A percentile compares a stretch with the other conserved stretches of the same genome.
These are phyloP conservation scores for Aselliscus stoliczkanus DNA, from an alignment of 2,797 vertebrate genomes.

Conservation along the genomic window DNA sequence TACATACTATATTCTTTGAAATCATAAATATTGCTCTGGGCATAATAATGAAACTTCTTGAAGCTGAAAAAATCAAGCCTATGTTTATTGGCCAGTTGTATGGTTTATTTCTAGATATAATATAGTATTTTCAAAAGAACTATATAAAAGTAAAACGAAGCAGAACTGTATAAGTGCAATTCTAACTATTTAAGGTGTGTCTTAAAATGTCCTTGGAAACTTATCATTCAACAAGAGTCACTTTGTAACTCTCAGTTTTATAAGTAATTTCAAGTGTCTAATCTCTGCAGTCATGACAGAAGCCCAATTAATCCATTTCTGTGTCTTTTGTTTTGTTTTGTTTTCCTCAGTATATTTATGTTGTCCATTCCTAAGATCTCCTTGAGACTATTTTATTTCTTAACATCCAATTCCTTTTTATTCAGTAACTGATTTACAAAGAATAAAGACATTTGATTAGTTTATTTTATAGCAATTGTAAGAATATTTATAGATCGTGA, in stretches of 20 bases:
- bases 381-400: neutral
- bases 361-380: neutral
- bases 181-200: neutral
- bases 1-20: slow-evolving; percentile 49
- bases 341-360: neutral
- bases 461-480: neutral
- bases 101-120: slow-evolving; percentile 14
- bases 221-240: neutral
- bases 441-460: neutral
- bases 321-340: neutral
- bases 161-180: neutral
- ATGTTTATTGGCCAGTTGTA: neutral
- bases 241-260: neutral
- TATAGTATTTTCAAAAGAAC: neutral
- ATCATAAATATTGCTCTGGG: slow-evolving; percentile 50
- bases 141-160: slow-evolving; percentile 15
- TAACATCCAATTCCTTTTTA: neutral
- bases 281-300: neutral
- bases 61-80: slow-evolving; percentile 42
- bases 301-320: neutral
- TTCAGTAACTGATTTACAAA: neutral
- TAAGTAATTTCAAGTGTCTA: neutral
- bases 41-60: neutral
- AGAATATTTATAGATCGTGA: neutral
- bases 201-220: neutral